Conservation (phyloP, 2,888 invertebrate species). For the Agapostemon virescens region DNA sequence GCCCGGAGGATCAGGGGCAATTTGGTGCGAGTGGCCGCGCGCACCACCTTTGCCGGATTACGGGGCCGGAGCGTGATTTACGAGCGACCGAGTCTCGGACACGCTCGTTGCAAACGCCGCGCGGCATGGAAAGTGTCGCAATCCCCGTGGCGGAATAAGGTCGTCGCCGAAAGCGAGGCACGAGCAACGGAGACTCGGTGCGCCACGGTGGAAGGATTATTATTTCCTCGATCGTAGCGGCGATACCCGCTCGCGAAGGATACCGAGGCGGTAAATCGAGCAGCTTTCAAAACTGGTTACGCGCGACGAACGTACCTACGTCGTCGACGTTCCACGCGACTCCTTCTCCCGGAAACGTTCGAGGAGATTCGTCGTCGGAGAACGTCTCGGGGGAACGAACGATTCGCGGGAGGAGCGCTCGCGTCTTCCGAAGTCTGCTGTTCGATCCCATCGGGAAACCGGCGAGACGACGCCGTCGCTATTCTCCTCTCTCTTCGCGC, state of each 20-base stretch:
- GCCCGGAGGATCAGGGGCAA: not conserved
- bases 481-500: slow-evolving; percentile 16
- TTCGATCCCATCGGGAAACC: slow-evolving; percentile 39
- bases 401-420: slow-evolving; percentile 20
- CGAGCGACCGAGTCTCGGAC: not conserved
- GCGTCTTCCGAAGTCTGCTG: slow-evolving; percentile 36
- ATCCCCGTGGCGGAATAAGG: slow-evolving; percentile 30
- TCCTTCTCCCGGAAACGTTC: slow-evolving; percentile 46
- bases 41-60: not conserved
- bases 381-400: slow-evolving; percentile 28
- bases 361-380: slow-evolving; percentile 30
- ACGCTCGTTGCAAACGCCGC: slow-evolving; percentile 18
- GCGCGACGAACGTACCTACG: slow-evolving; percentile 52
- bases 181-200: slow-evolving; percentile 1
- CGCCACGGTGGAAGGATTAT: slow-evolving; percentile 20
- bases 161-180: slow-evolving; percentile 12
- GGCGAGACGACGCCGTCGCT: slow-evolving; percentile 19
- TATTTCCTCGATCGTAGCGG: slow-evolving; percentile 38
- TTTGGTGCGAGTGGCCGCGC: not conserved
- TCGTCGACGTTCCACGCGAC: too few species aligned
- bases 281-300: slow-evolving; percentile 64
- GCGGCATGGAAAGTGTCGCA: slow-evolving; percentile 32
- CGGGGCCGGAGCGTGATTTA: slow-evolving; percentile 29
- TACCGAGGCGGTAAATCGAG: slow-evolving; percentile 59
- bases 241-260: slow-evolving; percentile 53